Base-by-base conservation (phyloP, 1,140 invertebrate genomes). In the Wiebesia pumilae region DNA sequence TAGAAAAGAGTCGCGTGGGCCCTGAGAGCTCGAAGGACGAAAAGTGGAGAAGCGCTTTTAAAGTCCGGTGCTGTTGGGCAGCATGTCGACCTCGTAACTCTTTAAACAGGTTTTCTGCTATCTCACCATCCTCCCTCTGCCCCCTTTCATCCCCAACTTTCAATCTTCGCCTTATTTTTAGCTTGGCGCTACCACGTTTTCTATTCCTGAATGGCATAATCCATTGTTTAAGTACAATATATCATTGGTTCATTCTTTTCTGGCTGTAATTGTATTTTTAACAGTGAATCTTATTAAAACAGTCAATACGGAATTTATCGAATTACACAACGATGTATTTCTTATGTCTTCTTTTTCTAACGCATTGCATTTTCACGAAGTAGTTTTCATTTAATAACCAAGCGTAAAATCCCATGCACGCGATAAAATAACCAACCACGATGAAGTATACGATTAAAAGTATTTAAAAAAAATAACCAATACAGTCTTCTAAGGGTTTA, bases 1-100 rank as follows among this genome's bases (percentile, higher is more conserved):
- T 83, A 73, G 82, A 83, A 81, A 85, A 75, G 2, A 47, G 51
- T 75, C 51, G 84, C 84, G 84, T 86, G 84, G 84, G 84, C n/a
- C n/a, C 33, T 0, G 21, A 1, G 51, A 80, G 35, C 54, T 62
- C 54, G 71, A 86, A 86, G 85, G 81, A 79, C 81, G 62, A 67
- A 71, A 77, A 82, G n/a, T 75, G n/a, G 51, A 69, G 35, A 81
- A 24, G 69, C 12, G 35, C 77, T 85, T 80, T 69, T 78, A 78
- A 78, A 81, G 58, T 43, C 62, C 58, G 19, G 14, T 27, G 33
- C 16, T 80, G 33, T 30, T 80, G 35, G 14, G 27, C 83, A 33
- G 54, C 73, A n/a, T 43, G 38, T 21, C 77, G 84, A 82, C 54
- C 85, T 86, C 85, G 80, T 67, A 78, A 75, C 71, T 75, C 83